phyloP scores from a whole-genome alignment of 2,113 vertebrate species.

The Sphyrna mokarran region DNA sequence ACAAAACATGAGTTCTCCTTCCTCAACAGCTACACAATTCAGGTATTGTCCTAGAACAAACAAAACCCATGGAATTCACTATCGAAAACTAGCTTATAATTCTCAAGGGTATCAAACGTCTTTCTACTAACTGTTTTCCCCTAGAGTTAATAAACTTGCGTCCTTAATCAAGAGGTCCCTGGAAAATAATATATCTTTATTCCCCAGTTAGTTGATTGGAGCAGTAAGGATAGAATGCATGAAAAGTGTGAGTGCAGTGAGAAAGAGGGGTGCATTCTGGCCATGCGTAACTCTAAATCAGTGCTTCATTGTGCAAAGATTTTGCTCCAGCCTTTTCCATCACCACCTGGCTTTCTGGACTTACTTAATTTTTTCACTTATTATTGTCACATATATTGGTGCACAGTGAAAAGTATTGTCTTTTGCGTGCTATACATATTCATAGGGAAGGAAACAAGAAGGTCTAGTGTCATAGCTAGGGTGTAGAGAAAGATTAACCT shows the following conservation, averaged over 20 bases:
- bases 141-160: constrained; percentile 38
- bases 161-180: constrained; percentile 87
- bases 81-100: constrained; percentile 37
- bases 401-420: too few relatives aligned
- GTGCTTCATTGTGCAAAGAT: background rate
- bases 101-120: constrained; percentile 32
- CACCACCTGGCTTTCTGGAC: background rate
- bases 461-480: too few relatives aligned
- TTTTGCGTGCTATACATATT: too few relatives aligned
- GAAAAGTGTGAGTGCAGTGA: constrained; percentile 96
- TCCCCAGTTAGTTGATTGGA: constrained; percentile 89
- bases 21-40: constrained; percentile 6
- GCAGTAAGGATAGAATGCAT: constrained; percentile 93
- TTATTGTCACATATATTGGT: too few relatives aligned
- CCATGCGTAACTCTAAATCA: background rate
- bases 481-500: too few relatives aligned
- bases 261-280: constrained; percentile 46
- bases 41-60: constrained; percentile 25
- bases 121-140: constrained; percentile 40
- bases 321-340: background rate
- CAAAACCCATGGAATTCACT: constrained; percentile 35
- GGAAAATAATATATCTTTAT: constrained; percentile 93
- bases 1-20: constrained; percentile 23
- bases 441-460: too few relatives aligned
- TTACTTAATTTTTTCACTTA: too few relatives aligned